Conservation (phyloP, 2,113 vertebrate species). For the Gymnobelideus leadbeateri region DNA sequence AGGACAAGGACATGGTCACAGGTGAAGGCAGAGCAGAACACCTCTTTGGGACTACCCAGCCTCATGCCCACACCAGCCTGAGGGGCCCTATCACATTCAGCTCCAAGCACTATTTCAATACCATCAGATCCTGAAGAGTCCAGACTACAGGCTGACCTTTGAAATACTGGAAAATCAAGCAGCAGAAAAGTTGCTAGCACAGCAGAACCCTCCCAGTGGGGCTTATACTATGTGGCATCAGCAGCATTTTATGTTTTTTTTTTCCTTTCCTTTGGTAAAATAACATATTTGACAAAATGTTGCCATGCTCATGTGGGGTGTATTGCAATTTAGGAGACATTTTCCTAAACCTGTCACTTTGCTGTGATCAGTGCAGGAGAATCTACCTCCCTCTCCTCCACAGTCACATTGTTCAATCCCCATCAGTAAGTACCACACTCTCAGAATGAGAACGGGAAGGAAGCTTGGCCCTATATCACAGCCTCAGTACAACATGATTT, state of each 20-base stretch:
- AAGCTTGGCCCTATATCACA: background rate
- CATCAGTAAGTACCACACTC: background rate
- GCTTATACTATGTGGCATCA: background rate
- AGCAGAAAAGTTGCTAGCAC: slow-evolving; percentile 10
- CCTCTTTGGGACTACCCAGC: background rate
- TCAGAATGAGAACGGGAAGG: background rate
- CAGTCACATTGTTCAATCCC: background rate
- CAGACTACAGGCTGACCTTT: background rate
- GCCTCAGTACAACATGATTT: background rate
- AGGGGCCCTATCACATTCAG: background rate
- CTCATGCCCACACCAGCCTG: background rate
- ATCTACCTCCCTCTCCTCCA: background rate
- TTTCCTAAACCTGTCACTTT: background rate
- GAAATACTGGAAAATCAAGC: slow-evolving; percentile 12
- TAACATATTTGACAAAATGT: background rate
- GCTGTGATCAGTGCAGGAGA: background rate
- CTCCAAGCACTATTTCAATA: background rate
- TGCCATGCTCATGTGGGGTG: slow-evolving; percentile 10
- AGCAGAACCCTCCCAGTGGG: background rate
- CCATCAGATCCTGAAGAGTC: background rate
- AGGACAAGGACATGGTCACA: background rate
- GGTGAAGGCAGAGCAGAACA: background rate
- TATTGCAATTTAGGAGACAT: background rate
- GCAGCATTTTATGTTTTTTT: background rate
- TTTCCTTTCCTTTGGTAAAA: background rate